Evolutionary conservation across 2,113 vertebrate species (phyloP).

Genomic region (Falcunculus frontatus): DNA sequence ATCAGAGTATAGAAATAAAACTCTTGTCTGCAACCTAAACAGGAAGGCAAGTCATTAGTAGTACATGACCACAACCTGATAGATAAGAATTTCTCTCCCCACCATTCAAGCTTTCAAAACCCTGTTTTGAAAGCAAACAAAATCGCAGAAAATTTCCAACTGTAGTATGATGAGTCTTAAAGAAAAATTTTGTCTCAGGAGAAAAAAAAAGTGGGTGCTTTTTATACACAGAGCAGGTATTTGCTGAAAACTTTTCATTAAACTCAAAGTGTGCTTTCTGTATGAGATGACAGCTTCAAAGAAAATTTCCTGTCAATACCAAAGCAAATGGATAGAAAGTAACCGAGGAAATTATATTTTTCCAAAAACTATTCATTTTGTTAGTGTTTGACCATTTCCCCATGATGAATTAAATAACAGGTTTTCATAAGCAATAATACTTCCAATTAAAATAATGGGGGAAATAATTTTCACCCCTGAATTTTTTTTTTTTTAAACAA

Average conservation of each 20-base stretch:
- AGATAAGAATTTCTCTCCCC: not conserved
- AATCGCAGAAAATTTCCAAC: not conserved
- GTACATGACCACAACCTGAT: not conserved
- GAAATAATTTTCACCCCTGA: not conserved
- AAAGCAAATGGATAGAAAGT: not conserved
- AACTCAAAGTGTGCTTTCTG: not conserved
- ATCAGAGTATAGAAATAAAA: not conserved
- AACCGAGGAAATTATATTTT: not conserved
- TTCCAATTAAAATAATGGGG: not conserved
- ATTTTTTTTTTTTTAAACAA: not conserved
- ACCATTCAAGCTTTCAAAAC: not conserved
- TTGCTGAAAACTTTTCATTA: not conserved
- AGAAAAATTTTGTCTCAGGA: not conserved
- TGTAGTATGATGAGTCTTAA: not conserved
- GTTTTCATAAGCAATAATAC: not conserved
- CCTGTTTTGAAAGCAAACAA: not conserved
- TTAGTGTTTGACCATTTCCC: not conserved
- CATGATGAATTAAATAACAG: not conserved
- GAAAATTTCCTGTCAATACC: not conserved
- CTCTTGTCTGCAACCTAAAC: not conserved
- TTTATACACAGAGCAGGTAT: not conserved
- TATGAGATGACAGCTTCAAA: not conserved
- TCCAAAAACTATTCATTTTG: not conserved
- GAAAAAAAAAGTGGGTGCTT: not conserved
- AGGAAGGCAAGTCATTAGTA: not conserved